Conservation (phyloP, 2,888 invertebrate genomes). For the Desoria tigrina region DNA sequence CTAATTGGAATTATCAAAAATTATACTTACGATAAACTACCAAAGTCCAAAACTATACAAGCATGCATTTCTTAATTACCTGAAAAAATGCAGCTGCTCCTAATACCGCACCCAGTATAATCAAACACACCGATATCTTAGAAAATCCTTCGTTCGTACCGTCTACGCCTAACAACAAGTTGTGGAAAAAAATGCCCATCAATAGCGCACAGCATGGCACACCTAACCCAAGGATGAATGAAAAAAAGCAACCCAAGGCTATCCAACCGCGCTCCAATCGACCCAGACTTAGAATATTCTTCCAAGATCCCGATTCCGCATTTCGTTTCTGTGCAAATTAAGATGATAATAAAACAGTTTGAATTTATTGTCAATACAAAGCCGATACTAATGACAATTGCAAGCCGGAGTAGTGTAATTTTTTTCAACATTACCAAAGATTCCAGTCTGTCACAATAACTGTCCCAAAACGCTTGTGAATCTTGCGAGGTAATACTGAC, state of each 20-base stretch:
- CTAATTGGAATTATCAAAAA: neutral
- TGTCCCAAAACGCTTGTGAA: slow-evolving; percentile 20
- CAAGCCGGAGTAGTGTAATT: too few relatives aligned
- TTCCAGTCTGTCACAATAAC: slow-evolving; percentile 13
- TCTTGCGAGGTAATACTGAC: slow-evolving; percentile 17
- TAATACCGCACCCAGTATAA: slow-evolving; percentile 12
- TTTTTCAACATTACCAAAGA: neutral
- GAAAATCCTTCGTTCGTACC: neutral
- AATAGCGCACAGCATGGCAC: slow-evolving; percentile 12
- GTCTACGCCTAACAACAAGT: neutral
- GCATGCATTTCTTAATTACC: slow-evolving; percentile 1
- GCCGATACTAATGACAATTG: neutral
- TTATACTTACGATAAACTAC: too few relatives aligned
- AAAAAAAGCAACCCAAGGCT: slow-evolving; percentile 17
- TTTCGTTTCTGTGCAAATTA: neutral
- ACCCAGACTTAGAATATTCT: neutral
- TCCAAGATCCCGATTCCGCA: neutral
- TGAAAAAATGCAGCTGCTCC: slow-evolving; percentile 29
- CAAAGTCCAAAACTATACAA: too few relatives aligned
- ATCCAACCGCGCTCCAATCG: neutral
- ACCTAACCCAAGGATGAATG: slow-evolving; percentile 14
- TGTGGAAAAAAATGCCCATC: slow-evolving; percentile 14
- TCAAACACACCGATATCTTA: neutral
- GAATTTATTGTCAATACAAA: neutral
- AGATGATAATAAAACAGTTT: neutral